Evolutionary conservation across 2,888 invertebrate species (phyloP), one percentile per base, ranked within the genome.

Genomic region (Julus scandinavius): DNA sequence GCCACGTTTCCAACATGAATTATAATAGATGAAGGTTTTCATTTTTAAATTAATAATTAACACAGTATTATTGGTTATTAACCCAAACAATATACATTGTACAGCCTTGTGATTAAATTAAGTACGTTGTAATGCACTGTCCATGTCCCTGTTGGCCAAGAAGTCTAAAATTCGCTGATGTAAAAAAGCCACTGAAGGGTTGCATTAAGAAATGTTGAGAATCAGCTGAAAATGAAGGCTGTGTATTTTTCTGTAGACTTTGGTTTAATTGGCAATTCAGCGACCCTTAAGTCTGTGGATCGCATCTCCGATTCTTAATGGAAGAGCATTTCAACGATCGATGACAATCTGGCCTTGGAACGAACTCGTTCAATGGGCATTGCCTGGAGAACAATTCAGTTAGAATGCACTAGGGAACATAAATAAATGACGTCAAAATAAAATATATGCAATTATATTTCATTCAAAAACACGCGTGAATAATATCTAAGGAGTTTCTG

Each of bases 41-140:
- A 38, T 54, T 40, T 80, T 40, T 2, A 80, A 80, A 38, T 40
- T 38, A 80, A 80, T 80, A 80, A 15, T 80, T 38, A 40, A 40
- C 29, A 29, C 80, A 80, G 80, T 80, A 80, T 80, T 80, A 80
- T 80, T 80, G 80, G 80, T 80, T 38, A 29, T 4, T 13, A 80
- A 72, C n/a, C 72, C 72, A 38, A 15, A 7, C 45, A 5, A 45
- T 45, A 45, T 45, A 45, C 6, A 20, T 20, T 29, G 11, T 29
- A 9, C 29, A 29, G 20, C 20, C 29, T 72, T 11, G 20, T n/a
- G 20, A 63, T 63, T 54, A 29, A 20, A 72, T 29, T 6, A 29
- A 72, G 13, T 80, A 15, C 13, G 80, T 13, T 38, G 80, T 4
- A 38, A 38, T 80, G 38, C 80, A 40, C 15, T 80, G 72, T 11